Conservation (phyloP, 2,888 invertebrate genomes). For the Tuberolachnus salignus region DNA sequence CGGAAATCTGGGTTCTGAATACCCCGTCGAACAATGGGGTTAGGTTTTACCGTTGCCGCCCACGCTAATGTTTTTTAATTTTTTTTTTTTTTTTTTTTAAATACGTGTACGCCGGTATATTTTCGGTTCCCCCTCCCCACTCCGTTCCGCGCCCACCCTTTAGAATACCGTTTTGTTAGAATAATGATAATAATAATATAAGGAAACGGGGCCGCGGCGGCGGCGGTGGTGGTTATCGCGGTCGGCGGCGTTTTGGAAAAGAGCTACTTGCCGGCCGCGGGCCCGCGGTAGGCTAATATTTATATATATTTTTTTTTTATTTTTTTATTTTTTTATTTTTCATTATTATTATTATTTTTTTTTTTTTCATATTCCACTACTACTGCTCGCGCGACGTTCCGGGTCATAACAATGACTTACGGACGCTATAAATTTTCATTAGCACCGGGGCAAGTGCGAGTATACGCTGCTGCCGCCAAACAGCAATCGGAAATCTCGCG, state of each 20-base stretch:
- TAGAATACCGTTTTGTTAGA: no score
- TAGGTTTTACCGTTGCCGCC: not conserved
- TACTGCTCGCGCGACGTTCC: not conserved
- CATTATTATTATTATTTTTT: not conserved
- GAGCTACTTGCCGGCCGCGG: not conserved
- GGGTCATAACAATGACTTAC: conserved; percentile 54
- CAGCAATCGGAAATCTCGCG: conserved; percentile 41
- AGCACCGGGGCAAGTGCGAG: conserved; percentile 39
- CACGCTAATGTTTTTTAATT: conserved; percentile 1
- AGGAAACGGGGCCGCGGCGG: not conserved
- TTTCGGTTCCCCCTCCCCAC: not conserved
- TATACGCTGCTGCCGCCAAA: not conserved
- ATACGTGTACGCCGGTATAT: not conserved
- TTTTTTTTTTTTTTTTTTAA: not conserved
- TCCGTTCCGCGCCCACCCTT: no score
- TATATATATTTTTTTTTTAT: not conserved
- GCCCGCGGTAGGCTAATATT: conserved; percentile 7
- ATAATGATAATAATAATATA: no score
- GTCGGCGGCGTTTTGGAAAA: conserved; percentile 22
- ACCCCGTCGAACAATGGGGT: conserved; percentile 44
- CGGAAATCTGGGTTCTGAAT: conserved; percentile 43
- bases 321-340: not conserved
- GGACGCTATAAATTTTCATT: conserved; percentile 55
- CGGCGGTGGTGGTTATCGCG: no score
- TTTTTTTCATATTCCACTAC: not conserved